Base-by-base conservation (phyloP, 92 coral and sea anemone genomes). In the Metridium senile region DNA sequence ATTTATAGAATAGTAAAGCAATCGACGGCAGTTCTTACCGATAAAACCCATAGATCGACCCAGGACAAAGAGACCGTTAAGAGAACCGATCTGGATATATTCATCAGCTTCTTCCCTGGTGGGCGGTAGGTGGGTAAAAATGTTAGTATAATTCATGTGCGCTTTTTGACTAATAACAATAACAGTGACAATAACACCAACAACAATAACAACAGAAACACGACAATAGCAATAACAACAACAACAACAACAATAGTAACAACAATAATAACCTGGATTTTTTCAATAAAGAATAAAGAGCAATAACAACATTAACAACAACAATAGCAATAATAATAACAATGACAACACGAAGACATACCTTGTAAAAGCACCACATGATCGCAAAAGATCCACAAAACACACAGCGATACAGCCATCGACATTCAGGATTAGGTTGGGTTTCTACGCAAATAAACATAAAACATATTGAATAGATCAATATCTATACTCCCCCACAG, bases 41-140 rank as follows among this genome's bases (percentile, higher is more conserved):
- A 96, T 93, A 65, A 96, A 96, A 1, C 99, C 99, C 51, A 96
- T 93, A 23, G 99, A 96, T 65, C 99, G 93, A 30, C 99, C 99
- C 0, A 96, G 81, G 2, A 96, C 99, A 76, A 96, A 96, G 83
- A 96, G 72, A 3, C 99, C 99, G 69, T 96, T 96, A 13, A 96
- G 96, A 0, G 99, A 91, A 28, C 99, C 99, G 56, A 96, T 87
- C 70, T 90, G 71, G 16, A 96, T 91, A 75, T 84, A 96, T 51
- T 96, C 99, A 39, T 96, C 92, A 26, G 99, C 97, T 70, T 96
- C 99, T 64, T 93, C 98, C 74, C 99, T 96, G 76, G 72, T 46
- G 33, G 39, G 10, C 26, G 61, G 77, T 9, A 29, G 39, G 13
- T 11, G 22, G 19, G 4, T 21, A 54, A 61, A 2, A 23, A 2